phyloP scores from a whole-genome alignment of 2,113 vertebrate genomes.

The Microcebus griseorufus region DNA sequence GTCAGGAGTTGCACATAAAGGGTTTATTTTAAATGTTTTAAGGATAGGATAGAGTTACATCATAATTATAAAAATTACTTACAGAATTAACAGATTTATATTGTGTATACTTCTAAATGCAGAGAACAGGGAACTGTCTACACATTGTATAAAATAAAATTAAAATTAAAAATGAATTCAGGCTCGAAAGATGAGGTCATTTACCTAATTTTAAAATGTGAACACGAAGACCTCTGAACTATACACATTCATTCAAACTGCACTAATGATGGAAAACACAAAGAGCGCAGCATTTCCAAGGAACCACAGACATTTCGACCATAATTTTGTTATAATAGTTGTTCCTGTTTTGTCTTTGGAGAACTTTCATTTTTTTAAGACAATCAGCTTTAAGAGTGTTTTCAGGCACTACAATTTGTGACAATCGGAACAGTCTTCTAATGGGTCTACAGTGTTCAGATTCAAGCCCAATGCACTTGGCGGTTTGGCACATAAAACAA shows the following conservation, averaged over 20 bases:
- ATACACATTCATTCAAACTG: slow-evolving; percentile 90
- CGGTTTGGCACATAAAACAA: slow-evolving; percentile 87
- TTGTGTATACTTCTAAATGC: slow-evolving; percentile 94
- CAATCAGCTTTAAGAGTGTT: slow-evolving; percentile 66
- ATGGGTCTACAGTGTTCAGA: slow-evolving; percentile 69
- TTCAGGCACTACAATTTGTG: slow-evolving; percentile 74
- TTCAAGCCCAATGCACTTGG: slow-evolving; percentile 76
- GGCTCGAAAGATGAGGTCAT: slow-evolving; percentile 88
- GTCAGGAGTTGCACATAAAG: slow-evolving; percentile 91
- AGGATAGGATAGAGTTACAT: slow-evolving; percentile 95
- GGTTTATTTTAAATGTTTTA: slow-evolving; percentile 95
- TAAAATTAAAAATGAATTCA: slow-evolving; percentile 86
- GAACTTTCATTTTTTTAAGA: slow-evolving; percentile 65
- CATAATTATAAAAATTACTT: slow-evolving; percentile 96
- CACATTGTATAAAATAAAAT: slow-evolving; percentile 91
- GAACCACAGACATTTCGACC: slow-evolving; percentile 86
- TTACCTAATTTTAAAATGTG: slow-evolving; percentile 88
- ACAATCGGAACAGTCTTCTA: slow-evolving; percentile 74
- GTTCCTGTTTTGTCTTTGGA: slow-evolving; percentile 75
- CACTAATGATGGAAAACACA: slow-evolving; percentile 88
- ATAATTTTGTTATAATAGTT: slow-evolving; percentile 68
- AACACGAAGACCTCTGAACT: slow-evolving; percentile 91
- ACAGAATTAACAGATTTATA: slow-evolving; percentile 95
- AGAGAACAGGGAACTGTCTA: slow-evolving; percentile 93
- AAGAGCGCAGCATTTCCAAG: slow-evolving; percentile 90